Conservation (phyloP, 2,113 vertebrate genomes). For the Siniperca chuatsi region DNA sequence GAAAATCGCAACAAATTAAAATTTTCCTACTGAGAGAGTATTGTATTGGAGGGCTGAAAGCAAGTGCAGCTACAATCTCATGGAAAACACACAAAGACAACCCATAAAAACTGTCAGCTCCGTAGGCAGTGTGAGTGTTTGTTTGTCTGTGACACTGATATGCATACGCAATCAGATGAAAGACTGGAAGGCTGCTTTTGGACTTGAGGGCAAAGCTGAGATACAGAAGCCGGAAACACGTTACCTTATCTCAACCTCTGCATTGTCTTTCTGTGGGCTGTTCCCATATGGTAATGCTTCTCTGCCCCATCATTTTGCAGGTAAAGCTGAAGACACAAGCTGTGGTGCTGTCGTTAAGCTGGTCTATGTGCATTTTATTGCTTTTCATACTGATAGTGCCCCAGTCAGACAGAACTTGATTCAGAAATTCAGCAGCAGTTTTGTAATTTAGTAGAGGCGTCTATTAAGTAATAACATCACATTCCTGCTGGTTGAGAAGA, state of each 20-base stretch:
- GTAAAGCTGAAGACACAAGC: conserved; percentile 33
- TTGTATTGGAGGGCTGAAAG: conserved; percentile 55
- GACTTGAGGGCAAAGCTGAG: conserved; percentile 50
- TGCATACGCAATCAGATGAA: conserved; percentile 57
- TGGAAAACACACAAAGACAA: conserved; percentile 49
- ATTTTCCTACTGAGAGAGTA: conserved; percentile 63
- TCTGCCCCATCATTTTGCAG: conserved; percentile 24
- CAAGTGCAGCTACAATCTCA: conserved; percentile 40
- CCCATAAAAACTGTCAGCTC: conserved; percentile 39
- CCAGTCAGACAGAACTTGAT: not conserved
- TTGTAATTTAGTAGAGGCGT: not conserved
- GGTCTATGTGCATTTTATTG: conserved; percentile 6
- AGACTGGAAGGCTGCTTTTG: conserved; percentile 43
- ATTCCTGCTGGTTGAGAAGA: not conserved
- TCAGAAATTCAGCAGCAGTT: not conserved
- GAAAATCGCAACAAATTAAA: conserved; percentile 67
- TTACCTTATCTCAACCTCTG: conserved; percentile 64
- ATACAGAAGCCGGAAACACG: conserved; percentile 37
- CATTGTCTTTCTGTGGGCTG: conserved; percentile 40
- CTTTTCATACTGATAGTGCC: conserved; percentile 4
- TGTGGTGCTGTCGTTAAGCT: conserved; percentile 15
- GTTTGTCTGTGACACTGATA: conserved; percentile 71
- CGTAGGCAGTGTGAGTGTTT: conserved; percentile 52
- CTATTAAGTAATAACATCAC: not conserved
- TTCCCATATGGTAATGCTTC: conserved; percentile 22